Percentiles rank a stretch among this genome's conserved stretches.
phyloP scores from a whole-genome alignment of 2,113 vertebrate species.

The Chloebia gouldiae region DNA sequence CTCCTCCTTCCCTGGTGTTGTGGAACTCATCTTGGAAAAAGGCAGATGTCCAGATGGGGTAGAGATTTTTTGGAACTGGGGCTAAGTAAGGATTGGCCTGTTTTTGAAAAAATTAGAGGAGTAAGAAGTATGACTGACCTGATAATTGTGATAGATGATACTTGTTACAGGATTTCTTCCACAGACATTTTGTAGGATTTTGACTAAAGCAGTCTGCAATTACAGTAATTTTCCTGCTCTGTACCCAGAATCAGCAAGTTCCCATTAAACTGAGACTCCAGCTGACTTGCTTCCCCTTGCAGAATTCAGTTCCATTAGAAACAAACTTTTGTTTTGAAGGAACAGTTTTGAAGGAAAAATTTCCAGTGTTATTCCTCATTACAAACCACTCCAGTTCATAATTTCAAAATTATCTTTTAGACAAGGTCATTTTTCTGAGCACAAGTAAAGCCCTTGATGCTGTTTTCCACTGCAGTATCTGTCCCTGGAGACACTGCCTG shows the following conservation, averaged over 20 bases:
- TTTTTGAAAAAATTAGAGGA: not conserved
- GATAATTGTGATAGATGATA: not conserved
- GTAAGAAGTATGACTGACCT: not conserved
- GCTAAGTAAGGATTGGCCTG: not conserved
- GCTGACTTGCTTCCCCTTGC: not conserved
- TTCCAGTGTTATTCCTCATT: not conserved
- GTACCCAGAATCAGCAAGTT: not conserved
- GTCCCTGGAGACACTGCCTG: not conserved
- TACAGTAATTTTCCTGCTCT: not conserved
- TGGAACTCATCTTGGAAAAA: not conserved
- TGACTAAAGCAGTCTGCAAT: not conserved
- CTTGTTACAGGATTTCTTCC: not conserved
- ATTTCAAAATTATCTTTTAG: not conserved
- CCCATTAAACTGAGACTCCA: not conserved
- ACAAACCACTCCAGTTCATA: not conserved
- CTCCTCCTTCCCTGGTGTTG: not conserved
- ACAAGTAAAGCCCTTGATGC: not conserved
- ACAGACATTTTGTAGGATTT: not conserved
- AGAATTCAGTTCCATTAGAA: not conserved
- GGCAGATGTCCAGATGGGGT: not conserved
- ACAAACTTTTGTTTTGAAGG: not conserved
- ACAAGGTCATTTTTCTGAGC: not conserved
- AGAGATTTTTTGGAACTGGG: not conserved
- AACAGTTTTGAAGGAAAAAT: not conserved
- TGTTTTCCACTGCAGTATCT: not conserved